Conservation (phyloP, 2,888 invertebrate genomes). For the Petrolisthes cinctipes region DNA sequence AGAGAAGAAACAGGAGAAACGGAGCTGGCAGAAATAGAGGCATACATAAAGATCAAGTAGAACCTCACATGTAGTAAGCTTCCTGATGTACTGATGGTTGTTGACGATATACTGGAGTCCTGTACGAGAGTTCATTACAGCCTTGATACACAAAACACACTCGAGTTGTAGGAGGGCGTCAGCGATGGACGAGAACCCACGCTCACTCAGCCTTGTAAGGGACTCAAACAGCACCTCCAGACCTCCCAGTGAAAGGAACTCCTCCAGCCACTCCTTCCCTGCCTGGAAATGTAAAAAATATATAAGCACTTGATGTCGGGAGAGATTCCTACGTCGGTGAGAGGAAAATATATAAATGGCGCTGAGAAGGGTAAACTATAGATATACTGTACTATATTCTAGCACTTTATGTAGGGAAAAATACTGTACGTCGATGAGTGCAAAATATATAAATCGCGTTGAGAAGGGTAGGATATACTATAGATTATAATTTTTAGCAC, state of each 20-base stretch:
- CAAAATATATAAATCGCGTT: background rate
- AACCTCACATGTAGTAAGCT: constrained; percentile 70
- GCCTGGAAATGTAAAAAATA: constrained; percentile 40
- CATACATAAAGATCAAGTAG: background rate
- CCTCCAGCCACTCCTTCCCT: constrained; percentile 69
- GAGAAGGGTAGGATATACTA: too few relatives aligned
- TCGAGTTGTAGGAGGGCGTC: constrained; percentile 71
- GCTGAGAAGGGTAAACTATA: background rate
- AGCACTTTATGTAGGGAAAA: background rate
- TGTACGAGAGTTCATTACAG: constrained; percentile 70
- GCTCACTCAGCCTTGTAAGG: constrained; percentile 69
- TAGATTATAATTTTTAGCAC: too few relatives aligned
- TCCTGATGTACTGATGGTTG: constrained; percentile 69
- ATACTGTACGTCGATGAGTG: background rate
- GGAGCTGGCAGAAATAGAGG: background rate
- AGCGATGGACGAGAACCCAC: constrained; percentile 68
- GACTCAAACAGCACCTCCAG: constrained; percentile 71
- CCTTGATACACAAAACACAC: constrained; percentile 71
- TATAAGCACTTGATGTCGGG: background rate
- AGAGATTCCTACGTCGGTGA: too few relatives aligned
- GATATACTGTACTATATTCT: background rate
- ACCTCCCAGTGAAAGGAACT: constrained; percentile 71
- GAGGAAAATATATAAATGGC: background rate
- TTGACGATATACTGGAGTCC: constrained; percentile 71
- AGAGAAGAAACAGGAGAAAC: background rate